A percentile compares a stretch with the other conserved stretches of the same genome.
Evolutionary conservation across 2,113 vertebrate species (phyloP).

Genomic region (Turdus rufiventris): DNA sequence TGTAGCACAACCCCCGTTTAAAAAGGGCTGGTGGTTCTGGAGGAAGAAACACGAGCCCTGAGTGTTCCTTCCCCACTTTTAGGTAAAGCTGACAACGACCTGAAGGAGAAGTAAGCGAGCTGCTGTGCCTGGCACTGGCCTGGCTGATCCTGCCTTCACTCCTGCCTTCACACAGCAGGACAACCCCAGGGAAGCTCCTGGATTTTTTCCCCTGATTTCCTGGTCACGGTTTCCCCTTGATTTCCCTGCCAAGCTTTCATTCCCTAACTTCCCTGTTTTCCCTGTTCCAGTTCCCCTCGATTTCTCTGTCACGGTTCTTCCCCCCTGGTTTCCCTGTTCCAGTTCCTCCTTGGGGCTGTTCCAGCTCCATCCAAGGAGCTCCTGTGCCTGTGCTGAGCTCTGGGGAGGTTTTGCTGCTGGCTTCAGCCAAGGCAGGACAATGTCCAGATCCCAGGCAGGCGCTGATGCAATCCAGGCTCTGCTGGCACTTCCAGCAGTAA

Average conservation of each 20-base stretch:
- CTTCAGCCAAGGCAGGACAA: not conserved
- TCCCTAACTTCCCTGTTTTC: not conserved
- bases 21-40: not conserved
- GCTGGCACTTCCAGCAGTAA: not conserved
- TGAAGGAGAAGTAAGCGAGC: conserved; percentile 69
- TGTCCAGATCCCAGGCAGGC: not conserved
- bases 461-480: not conserved
- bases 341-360: not conserved
- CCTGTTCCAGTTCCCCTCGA: no score
- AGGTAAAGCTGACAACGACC: conserved; percentile 70
- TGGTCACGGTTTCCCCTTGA: not conserved
- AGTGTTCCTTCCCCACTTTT: not conserved
- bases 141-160: not conserved
- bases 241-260: not conserved
- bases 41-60: not conserved
- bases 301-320: not conserved
- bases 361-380: not conserved
- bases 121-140: not conserved
- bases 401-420: not conserved
- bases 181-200: not conserved
- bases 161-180: not conserved
- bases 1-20: not conserved
- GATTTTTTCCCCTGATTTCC: not conserved
- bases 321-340: fast-evolving
- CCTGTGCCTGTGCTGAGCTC: not conserved